Percentiles rank a stretch among this genome's conserved stretches.
These are phyloP conservation scores for Himalopsyche kuldschensis DNA, from an alignment of 2,888 invertebrate genomes.

Conservation along the genomic window DNA sequence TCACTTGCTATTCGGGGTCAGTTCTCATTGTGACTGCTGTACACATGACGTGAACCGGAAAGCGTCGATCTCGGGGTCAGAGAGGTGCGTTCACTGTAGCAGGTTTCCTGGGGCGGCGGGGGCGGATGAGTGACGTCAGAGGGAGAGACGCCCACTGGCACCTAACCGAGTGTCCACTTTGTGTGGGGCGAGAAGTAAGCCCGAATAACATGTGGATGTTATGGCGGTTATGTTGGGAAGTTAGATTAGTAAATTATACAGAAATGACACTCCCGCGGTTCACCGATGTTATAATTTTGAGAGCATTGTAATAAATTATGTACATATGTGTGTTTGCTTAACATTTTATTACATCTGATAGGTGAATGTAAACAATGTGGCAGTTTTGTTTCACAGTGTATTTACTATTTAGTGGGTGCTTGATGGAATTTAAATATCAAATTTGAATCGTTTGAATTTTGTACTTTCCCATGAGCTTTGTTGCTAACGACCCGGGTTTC, in stretches of 20 bases:
- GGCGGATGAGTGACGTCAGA: background rate
- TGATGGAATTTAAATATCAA: no score
- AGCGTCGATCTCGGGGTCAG: background rate
- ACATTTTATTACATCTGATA: no score
- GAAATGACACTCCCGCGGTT: background rate
- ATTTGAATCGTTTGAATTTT: no score
- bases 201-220: background rate
- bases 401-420: no score
- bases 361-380: no score
- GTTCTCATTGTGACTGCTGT: no score
- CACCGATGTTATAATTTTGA: background rate
- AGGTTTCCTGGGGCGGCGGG: background rate
- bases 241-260: background rate
- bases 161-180: background rate
- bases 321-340: no score
- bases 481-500: no score
- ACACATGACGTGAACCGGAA: background rate
- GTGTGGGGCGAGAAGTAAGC: background rate
- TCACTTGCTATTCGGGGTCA: no score
- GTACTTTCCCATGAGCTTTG: no score
- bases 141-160: background rate
- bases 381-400: no score
- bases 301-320: background rate
- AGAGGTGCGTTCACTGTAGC: background rate
- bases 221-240: background rate